Conservation (phyloP, 2,113 vertebrate genomes). For the Ifrita kowaldi region DNA sequence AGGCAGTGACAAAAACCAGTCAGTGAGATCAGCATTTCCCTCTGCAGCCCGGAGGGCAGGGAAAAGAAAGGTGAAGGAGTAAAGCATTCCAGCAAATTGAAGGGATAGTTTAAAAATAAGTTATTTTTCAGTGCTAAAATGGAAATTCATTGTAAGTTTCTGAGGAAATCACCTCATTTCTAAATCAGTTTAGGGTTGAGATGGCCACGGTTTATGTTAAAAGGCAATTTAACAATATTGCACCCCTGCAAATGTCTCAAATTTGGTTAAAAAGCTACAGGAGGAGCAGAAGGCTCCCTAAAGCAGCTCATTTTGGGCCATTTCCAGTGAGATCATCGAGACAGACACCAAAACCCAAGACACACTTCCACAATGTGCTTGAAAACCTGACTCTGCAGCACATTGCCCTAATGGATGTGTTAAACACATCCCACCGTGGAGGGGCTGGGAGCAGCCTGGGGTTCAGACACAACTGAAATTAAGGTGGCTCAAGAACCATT, state of each 20-base stretch:
- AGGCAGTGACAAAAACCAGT: accelerated
- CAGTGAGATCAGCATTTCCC: neutral
- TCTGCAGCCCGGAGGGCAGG: neutral
- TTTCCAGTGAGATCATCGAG: neutral
- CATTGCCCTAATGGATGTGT: neutral
- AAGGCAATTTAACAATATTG: neutral
- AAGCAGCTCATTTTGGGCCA: neutral
- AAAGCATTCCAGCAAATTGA: neutral
- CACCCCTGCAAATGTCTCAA: neutral
- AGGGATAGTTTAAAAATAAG: neutral
- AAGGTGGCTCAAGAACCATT: neutral
- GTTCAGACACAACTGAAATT: neutral
- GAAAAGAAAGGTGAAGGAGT: accelerated
- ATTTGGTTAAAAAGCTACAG: neutral
- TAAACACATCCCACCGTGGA: too few species aligned
- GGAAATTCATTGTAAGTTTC: accelerated
- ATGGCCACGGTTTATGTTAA: neutral
- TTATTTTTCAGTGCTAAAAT: neutral
- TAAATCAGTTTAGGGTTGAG: neutral
- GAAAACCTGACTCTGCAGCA: neutral
- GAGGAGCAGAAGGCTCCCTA: neutral
- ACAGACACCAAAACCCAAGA: too few species aligned
- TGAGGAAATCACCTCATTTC: neutral
- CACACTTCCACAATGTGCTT: too few species aligned
- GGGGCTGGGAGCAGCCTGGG: neutral